Conservation (phyloP, 35 echinoderm and acorn worm genomes). For the Lytechinus variegatus region DNA sequence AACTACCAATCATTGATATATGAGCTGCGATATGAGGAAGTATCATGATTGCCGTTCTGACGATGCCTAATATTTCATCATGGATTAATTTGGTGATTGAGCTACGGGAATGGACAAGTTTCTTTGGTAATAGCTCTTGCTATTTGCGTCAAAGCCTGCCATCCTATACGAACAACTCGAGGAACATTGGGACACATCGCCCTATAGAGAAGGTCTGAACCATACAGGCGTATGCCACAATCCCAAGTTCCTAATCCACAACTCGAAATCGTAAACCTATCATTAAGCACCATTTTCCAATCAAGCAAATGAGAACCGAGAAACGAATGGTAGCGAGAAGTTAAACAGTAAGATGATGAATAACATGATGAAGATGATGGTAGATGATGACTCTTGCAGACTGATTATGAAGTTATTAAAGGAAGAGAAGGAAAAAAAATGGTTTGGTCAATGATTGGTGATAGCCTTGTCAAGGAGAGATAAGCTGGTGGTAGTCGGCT, state of each 20-base stretch:
- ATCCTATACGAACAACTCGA: neutral
- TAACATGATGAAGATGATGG: neutral
- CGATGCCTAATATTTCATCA: slow-evolving; percentile 35
- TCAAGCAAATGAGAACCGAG: slow-evolving; percentile 42
- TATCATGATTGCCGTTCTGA: slow-evolving; percentile 5
- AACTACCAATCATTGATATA: slow-evolving; percentile 34
- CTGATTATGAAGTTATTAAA: slow-evolving; percentile 25
- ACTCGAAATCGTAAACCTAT: slow-evolving; percentile 48
- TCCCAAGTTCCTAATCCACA: slow-evolving; percentile 26
- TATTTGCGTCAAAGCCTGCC: slow-evolving; percentile 42
- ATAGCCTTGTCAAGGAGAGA: slow-evolving; percentile 24
- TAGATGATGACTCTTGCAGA: slow-evolving; percentile 42
- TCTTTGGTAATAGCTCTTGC: slow-evolving; percentile 28
- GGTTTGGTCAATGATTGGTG: neutral
- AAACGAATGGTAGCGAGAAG: neutral
- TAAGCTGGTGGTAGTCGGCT: neutral
- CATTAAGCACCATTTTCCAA: slow-evolving; percentile 55
- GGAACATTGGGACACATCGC: neutral
- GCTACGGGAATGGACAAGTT: slow-evolving; percentile 46
- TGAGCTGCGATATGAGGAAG: neutral
- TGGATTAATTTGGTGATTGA: slow-evolving; percentile 59
- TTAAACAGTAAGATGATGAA: slow-evolving; percentile 49
- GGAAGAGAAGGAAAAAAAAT: slow-evolving; percentile 38
- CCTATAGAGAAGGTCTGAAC: neutral
- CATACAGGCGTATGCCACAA: neutral